Percentiles rank a stretch among this genome's conserved stretches.
Conservation (phyloP, 2,113 vertebrate genomes). For the Pseudonaja textilis region DNA sequence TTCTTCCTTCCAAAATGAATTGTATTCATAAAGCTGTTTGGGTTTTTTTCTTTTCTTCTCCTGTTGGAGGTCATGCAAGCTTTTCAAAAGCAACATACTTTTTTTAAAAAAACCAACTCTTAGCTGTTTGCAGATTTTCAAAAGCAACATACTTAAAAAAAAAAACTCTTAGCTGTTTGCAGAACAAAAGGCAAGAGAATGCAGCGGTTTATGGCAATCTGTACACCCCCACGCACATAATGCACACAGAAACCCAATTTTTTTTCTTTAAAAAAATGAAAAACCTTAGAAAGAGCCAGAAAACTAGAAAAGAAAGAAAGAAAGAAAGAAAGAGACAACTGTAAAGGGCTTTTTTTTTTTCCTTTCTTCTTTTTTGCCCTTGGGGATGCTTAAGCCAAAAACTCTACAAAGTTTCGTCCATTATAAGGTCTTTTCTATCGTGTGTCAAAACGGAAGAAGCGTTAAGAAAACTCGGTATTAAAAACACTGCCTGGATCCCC, state of each 20-base stretch:
- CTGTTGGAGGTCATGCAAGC: not conserved
- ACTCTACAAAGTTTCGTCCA: not conserved
- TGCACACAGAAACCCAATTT: not conserved
- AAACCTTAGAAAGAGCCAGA: not conserved
- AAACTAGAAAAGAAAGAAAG: not conserved
- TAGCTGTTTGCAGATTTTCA: not conserved
- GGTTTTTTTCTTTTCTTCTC: no score
- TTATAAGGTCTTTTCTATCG: not conserved
- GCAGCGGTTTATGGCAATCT: slow-evolving; percentile 61
- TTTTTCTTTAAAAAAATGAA: slow-evolving; percentile 40
- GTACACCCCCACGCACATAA: not conserved
- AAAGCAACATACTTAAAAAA: not conserved
- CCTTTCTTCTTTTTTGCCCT: not conserved
- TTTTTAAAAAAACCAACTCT: no score
- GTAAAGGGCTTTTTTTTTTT: not conserved
- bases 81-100: not conserved
- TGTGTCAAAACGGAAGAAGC: not conserved
- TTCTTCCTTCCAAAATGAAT: not conserved
- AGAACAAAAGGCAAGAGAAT: slow-evolving; percentile 49
- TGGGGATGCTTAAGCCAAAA: not conserved
- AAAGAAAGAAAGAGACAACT: not conserved
- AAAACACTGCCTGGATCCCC: not conserved
- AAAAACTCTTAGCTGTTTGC: not conserved
- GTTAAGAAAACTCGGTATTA: slow-evolving; percentile 9
- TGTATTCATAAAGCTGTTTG: not conserved